These are phyloP conservation scores for Intoshia linei DNA, from an alignment of 1,140 invertebrate species.

Conservation along the genomic window DNA sequence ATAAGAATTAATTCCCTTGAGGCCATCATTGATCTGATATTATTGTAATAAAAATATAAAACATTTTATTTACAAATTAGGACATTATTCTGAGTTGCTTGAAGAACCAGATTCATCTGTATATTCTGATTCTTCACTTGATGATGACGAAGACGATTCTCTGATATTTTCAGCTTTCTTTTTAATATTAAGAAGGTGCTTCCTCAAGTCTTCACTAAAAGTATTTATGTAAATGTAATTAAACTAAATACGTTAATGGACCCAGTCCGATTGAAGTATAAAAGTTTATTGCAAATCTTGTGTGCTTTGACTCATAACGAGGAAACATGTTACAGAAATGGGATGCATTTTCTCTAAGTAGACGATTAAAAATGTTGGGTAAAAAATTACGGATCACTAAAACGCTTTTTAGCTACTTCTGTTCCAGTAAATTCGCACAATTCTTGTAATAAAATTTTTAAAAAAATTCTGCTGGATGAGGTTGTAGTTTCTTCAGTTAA, in stretches of 20 bases:
- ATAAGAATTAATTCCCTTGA: too few species aligned
- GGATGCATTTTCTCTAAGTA: slow-evolving; percentile 2
- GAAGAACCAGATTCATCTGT: neutral
- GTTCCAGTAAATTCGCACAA: slow-evolving; percentile 66
- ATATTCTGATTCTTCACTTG: neutral
- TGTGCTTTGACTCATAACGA: slow-evolving; percentile 68
- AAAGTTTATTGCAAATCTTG: slow-evolving; percentile 89
- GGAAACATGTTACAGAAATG: too few species aligned
- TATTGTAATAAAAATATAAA: too few species aligned
- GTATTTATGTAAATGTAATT: neutral
- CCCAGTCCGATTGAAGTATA: slow-evolving; percentile 91
- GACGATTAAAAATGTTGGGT: neutral
- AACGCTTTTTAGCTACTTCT: neutral
- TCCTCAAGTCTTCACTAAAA: too few species aligned
- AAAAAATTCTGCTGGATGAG: slow-evolving; percentile 74
- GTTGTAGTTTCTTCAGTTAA: slow-evolving; percentile 86
- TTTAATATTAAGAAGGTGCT: neutral
- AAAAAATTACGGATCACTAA: neutral
- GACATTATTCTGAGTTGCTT: neutral
- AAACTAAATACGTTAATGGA: slow-evolving; percentile 40
- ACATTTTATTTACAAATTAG: neutral
- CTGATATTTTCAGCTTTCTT: neutral
- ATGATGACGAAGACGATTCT: neutral
- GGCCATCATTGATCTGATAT: too few species aligned
- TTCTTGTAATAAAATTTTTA: slow-evolving; percentile 84